phyloP scores from a whole-genome alignment of 2,797 vertebrate species.

The Malurus leucopterus region DNA sequence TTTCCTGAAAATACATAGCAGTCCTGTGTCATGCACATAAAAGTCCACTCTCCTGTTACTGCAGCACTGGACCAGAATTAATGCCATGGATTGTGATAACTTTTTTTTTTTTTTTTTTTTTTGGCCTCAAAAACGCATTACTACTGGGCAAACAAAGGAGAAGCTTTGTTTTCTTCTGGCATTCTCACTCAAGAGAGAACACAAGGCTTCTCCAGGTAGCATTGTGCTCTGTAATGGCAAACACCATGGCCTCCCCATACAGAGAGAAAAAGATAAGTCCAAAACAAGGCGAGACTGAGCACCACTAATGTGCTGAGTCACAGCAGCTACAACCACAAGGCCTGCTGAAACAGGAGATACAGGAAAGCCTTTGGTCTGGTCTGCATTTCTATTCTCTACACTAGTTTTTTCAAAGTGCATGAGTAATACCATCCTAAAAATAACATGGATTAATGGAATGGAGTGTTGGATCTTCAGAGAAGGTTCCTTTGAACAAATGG shows the following conservation, averaged over 20 bases:
- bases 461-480: not conserved
- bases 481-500: not conserved
- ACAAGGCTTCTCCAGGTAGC: not conserved
- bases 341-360: not conserved
- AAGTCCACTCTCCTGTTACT: not conserved
- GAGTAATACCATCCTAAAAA: not conserved
- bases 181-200: not conserved
- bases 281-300: not conserved
- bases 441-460: not conserved
- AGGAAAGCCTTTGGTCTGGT: not conserved
- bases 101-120: not conserved
- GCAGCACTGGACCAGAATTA: not conserved
- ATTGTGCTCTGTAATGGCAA: not conserved
- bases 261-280: not conserved
- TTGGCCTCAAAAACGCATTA: not conserved
- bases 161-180: not conserved
- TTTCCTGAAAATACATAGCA: not conserved
- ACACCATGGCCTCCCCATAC: not conserved
- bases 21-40: rapidly evolving
- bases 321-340: not conserved
- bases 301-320: not conserved
- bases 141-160: not conserved
- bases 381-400: not conserved
- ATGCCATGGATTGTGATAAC: not conserved
- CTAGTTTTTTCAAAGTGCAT: not conserved